Base-by-base conservation (phyloP, 2,888 invertebrate genomes). In the Scaptomyza tumidula region DNA sequence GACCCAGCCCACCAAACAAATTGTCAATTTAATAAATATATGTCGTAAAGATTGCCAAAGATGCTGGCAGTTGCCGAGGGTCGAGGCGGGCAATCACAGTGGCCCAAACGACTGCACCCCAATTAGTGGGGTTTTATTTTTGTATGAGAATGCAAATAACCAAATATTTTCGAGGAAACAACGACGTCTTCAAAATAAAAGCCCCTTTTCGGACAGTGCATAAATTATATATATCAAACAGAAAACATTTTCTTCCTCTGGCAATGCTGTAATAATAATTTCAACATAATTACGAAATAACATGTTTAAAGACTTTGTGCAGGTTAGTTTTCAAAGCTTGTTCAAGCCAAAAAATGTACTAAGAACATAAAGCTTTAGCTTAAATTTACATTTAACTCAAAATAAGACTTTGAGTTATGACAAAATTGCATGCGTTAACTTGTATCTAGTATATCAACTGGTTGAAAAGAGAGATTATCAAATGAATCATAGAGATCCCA, bases 1-100 rank as follows among this genome's bases (percentile, higher is more conserved):
- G 14, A 43, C 44, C 24, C 31, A 53, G 6, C 31, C 14, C 60
- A 37, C n/a, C 60, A 33, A 41, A 58, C 71, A 73, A 80, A 80
- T 88, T 74, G 78, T 74, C 87, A 88, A 88, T 88, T 86, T 88
- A 74, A 70, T 70, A 84, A 71, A 16, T 41, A 41, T 41, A 1
- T 41, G 2, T 82, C 73, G 56, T 70, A 41, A 60, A 75, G 58
- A 54, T 62, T 46, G 19, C 63, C 49, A 37, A 55, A 39, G 37
- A 69, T 78, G 75, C 67, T 43, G 77, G 48, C 69, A 24, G 63
- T 35, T 52, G 41, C 16, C 6, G 33, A 9, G 14, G 58, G 61
- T 58, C 58, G 56, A 44, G 64, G 57, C 48, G 14, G 16, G 59
- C 72, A 70, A 62, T 58, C 29, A 54, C 60, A 37, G 69, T 52